Percentiles rank a stretch among this genome's conserved stretches.
These are phyloP conservation scores for Chauna torquata DNA, from an alignment of 2,113 vertebrate genomes.

Conservation along the genomic window DNA sequence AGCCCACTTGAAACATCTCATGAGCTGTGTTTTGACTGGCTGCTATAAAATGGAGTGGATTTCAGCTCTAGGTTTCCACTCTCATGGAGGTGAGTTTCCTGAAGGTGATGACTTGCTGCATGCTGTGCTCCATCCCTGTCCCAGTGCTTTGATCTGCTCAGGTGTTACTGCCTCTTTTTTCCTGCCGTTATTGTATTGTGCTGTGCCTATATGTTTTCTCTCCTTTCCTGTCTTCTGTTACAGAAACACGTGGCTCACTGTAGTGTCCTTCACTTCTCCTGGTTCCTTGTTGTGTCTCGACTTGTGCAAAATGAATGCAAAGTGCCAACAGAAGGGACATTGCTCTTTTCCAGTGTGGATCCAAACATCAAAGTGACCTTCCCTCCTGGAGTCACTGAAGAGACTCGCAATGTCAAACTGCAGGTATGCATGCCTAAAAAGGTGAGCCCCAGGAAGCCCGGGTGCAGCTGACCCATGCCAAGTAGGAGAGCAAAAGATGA, in stretches of 20 bases:
- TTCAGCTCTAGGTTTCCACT: background rate
- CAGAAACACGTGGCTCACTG: constrained; percentile 83
- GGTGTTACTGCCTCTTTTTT: background rate
- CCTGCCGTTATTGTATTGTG: background rate
- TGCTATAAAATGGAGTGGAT: background rate
- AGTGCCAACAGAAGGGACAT: constrained; percentile 80
- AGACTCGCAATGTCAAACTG: constrained; percentile 71
- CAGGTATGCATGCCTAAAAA: constrained; percentile 63
- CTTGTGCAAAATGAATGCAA: constrained; percentile 84
- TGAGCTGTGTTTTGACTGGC: background rate
- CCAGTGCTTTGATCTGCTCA: background rate
- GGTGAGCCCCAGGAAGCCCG: background rate
- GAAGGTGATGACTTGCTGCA: background rate
- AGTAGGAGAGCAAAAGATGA: background rate
- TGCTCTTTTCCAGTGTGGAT: constrained; percentile 86
- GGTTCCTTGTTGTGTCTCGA: constrained; percentile 90
- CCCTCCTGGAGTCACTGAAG: constrained; percentile 83
- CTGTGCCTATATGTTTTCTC: background rate
- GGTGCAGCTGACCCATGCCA: background rate
- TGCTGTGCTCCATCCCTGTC: background rate
- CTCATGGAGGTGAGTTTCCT: background rate
- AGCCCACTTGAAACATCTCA: background rate
- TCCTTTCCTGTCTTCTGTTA: background rate
- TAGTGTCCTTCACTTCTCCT: constrained; percentile 90
- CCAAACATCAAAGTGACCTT: constrained; percentile 89